These are phyloP conservation scores for Balaenoptera acutorostrata DNA, from an alignment of 2,113 vertebrate genomes.

Conservation along the genomic window DNA sequence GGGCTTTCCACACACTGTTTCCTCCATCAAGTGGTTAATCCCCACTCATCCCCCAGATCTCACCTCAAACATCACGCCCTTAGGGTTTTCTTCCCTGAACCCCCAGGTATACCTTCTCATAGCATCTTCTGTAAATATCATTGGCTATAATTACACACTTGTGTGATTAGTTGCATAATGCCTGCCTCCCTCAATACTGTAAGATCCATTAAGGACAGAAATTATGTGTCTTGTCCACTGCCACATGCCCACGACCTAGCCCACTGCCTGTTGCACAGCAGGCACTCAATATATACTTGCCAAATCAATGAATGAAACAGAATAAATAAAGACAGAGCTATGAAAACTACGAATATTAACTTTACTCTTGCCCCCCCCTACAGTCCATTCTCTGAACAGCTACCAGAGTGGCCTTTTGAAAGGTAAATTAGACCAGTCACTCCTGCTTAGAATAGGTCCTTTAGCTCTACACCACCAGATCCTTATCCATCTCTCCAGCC, in stretches of 20 bases:
- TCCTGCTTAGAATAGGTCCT: neutral
- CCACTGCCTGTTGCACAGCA: neutral
- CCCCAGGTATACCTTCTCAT: neutral
- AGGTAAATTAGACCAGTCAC: neutral
- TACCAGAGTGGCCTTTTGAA: neutral
- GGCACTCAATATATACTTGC: neutral
- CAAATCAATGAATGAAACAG: neutral
- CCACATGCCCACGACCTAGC: neutral
- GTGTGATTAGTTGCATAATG: neutral
- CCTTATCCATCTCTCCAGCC: neutral
- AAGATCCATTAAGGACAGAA: neutral
- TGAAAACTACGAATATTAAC: neutral
- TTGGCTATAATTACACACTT: neutral
- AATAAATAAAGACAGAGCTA: neutral
- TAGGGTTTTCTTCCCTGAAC: neutral
- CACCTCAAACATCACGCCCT: neutral
- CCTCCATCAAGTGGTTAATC: neutral
- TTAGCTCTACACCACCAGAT: neutral
- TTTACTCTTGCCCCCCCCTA: slow-evolving; percentile 17
- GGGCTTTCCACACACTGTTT: neutral
- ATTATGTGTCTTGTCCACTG: neutral
- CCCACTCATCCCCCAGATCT: neutral
- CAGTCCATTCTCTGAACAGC: neutral
- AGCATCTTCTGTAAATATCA: neutral
- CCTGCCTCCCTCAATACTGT: neutral